Percentiles rank a stretch among this genome's conserved stretches.
These are phyloP conservation scores for Amblyraja radiata DNA, from an alignment of 2,797 vertebrate genomes.

Conservation along the genomic window DNA sequence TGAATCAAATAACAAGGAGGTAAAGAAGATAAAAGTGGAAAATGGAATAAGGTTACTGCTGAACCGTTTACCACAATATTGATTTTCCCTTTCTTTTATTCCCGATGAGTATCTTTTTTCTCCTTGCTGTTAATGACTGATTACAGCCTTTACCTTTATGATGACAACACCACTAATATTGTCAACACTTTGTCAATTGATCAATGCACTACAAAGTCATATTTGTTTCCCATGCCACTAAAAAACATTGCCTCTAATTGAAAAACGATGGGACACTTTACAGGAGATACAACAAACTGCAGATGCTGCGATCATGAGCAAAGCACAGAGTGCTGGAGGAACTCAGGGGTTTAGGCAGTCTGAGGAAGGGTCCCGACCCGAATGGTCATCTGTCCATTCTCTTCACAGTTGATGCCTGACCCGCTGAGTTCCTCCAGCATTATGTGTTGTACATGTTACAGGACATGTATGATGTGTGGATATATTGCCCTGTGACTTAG, in stretches of 20 bases:
- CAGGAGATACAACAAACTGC: no score
- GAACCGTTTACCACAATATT: constrained; percentile 48
- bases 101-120: constrained; percentile 42
- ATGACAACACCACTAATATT: constrained; percentile 62
- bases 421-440: no score
- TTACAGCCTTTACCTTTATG: constrained; percentile 60
- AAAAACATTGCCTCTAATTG: constrained; percentile 39
- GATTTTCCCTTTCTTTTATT: constrained; percentile 53
- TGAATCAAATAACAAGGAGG: neutral
- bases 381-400: no score
- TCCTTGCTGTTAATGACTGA: constrained; percentile 56
- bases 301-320: no score
- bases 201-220: constrained; percentile 51
- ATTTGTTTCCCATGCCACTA: constrained; percentile 47
- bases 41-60: neutral
- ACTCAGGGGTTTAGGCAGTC: no score
- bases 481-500: neutral
- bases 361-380: no score
- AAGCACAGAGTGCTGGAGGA: no score
- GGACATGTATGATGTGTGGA: neutral
- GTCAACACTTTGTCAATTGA: constrained; percentile 56
- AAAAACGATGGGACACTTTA: no score
- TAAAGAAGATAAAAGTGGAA: neutral
- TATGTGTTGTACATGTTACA: neutral
- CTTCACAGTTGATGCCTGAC: no score